Evolutionary conservation across 2,797 vertebrate species (phyloP), one percentile per base, ranked within the genome.

Genomic region (Enteromius viviparus): DNA sequence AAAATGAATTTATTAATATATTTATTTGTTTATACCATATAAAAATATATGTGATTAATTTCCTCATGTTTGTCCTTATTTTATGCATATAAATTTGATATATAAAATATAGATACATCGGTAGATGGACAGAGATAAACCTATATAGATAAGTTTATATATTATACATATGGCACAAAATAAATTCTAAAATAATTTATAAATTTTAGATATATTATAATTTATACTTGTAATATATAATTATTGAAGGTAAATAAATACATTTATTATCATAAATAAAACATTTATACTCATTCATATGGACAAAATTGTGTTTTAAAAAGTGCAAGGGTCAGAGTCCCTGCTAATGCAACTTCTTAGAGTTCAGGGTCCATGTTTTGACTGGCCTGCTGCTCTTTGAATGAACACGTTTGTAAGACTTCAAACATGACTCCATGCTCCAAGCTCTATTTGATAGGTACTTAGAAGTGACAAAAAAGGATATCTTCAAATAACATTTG

Each of bases 401-500:
- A 66, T 7, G 40, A 40, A 70, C 68, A 70, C n/a, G 3, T 26
- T 26, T 45, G 6, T 42, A 23, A 69, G 6, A 34, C 34, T 6
- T 34, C 34, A 4, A 34, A 34, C 34, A 34, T 34, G 34, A 34
- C 34, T 34, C 34, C 34, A 34, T 34, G 34, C 34, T 34, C 34
- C 34, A 34, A 34, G 34, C 26, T 71, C 19, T 15, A 71, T 47
- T n/a, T 42, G 37, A 40, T 40, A 68, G 37, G n/a, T 47, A 17
- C 14, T 71, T 45, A 23, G 21, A 3, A 23, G 37, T n/a, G 14
- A 7, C 11, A 29, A 69, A 42, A 47, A n/a, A 47, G 42, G 70
- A 49, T 51, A 72, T 72, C 26, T 45, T 49, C 40, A 51, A 66
- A 72, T 72, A 45, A 72, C 70, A 72, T 8, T 23, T 9, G 6